Conservation (phyloP, 2,797 vertebrate species). For the Galagoides demidoff region DNA sequence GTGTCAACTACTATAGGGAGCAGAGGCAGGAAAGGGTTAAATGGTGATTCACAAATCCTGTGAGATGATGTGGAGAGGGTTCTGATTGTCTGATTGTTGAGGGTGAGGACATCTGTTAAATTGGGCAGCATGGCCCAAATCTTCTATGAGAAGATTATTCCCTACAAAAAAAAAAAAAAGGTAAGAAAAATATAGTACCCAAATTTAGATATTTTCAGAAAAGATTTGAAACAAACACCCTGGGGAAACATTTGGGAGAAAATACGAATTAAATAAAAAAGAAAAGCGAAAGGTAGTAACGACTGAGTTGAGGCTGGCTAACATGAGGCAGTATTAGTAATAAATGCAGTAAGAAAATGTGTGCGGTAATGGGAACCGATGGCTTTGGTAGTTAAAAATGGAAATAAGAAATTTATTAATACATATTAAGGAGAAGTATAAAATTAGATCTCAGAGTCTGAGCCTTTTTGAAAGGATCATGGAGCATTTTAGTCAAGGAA, state of each 20-base stretch:
- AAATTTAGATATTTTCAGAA: neutral
- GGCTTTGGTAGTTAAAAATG: neutral
- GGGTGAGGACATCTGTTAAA: neutral
- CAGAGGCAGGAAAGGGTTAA: neutral
- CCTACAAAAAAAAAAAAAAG: neutral
- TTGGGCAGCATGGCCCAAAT: neutral
- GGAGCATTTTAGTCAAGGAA: neutral
- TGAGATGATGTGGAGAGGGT: neutral
- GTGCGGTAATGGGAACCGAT: neutral
- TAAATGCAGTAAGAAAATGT: neutral
- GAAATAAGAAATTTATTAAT: neutral
- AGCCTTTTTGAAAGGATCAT: neutral
- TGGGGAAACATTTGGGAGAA: neutral
- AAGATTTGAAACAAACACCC: neutral
- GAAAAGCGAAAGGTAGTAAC: neutral
- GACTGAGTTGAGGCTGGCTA: neutral
- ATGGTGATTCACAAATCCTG: neutral
- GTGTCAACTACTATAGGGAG: too few species aligned
- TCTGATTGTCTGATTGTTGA: neutral
- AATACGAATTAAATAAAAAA: neutral
- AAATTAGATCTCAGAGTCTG: neutral
- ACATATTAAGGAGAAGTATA: neutral
- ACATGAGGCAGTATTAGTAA: neutral
- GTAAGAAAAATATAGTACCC: neutral
- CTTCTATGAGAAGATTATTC: neutral